Conservation (phyloP, 2,888 invertebrate genomes). For the Lepidocyrtoides sp. region DNA sequence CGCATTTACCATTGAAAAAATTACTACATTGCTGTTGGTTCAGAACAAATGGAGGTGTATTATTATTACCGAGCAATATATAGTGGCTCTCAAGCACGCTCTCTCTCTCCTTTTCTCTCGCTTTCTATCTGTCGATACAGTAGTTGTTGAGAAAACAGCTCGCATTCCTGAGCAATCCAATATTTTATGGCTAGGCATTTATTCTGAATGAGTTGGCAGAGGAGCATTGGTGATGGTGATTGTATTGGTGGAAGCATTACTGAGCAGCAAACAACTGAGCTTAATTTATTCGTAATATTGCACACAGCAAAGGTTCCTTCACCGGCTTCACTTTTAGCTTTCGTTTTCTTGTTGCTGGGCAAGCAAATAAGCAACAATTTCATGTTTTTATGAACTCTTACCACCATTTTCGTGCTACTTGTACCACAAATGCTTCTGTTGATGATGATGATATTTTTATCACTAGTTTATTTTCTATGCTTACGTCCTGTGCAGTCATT, state of each 20-base stretch:
- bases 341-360: not conserved
- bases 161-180: constrained; percentile 54
- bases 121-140: constrained; percentile 5
- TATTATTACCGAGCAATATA: not conserved
- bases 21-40: too few species aligned
- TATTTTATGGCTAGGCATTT: constrained; percentile 72
- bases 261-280: not conserved
- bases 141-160: constrained; percentile 57
- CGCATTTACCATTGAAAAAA: too few species aligned
- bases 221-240: not conserved
- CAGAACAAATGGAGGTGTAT: too few species aligned
- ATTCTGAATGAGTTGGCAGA: constrained; percentile 67
- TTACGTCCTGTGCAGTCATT: too few species aligned
- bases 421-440: not conserved
- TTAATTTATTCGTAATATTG: constrained; percentile 16
- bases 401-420: constrained; percentile 2
- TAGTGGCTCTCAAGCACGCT: not conserved
- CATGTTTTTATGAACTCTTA: constrained; percentile 54
- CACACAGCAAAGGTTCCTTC: not conserved
- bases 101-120: not conserved
- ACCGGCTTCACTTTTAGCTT: not conserved
- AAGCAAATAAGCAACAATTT: constrained; percentile 64
- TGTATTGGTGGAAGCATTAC: not conserved
- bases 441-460: not conserved
- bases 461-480: not conserved